phyloP scores from a whole-genome alignment of 2,797 vertebrate species.

The Delichon dasypus region DNA sequence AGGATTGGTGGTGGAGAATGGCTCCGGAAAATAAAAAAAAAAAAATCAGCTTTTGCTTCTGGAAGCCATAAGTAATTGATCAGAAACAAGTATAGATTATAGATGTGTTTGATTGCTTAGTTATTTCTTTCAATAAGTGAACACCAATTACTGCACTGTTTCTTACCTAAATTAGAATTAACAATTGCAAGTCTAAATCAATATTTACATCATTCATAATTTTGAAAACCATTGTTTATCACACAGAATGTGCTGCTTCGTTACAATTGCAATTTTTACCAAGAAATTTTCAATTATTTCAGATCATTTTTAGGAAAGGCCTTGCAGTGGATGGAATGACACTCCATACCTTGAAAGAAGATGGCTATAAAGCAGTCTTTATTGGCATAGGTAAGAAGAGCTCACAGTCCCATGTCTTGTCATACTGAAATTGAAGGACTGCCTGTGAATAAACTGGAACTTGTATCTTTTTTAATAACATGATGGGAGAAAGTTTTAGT shows the following conservation, averaged over 20 bases:
- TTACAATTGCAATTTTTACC: background rate
- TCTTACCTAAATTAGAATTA: background rate
- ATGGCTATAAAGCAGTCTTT: constrained; percentile 86
- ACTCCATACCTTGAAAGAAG: constrained; percentile 82
- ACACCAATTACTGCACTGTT: background rate
- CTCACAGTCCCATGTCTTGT: background rate
- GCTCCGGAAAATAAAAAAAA: background rate
- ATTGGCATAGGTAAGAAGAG: constrained; percentile 89
- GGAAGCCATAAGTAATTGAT: background rate
- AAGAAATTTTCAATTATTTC: constrained; percentile 52
- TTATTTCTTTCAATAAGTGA: background rate
- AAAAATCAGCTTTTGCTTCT: background rate
- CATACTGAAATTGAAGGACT: background rate
- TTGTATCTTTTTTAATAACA: background rate
- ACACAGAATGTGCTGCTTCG: background rate
- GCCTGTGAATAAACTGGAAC: background rate
- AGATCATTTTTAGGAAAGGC: constrained; percentile 86
- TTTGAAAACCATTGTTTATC: background rate
- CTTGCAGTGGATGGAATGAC: constrained; percentile 85
- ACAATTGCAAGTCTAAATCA: background rate
- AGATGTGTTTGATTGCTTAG: background rate
- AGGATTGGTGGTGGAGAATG: background rate
- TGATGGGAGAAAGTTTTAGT: background rate
- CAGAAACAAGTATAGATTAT: background rate
- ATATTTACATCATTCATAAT: background rate